Evolutionary conservation across 2,797 vertebrate genomes (phyloP).

Genomic region (Sitta carolinensis): DNA sequence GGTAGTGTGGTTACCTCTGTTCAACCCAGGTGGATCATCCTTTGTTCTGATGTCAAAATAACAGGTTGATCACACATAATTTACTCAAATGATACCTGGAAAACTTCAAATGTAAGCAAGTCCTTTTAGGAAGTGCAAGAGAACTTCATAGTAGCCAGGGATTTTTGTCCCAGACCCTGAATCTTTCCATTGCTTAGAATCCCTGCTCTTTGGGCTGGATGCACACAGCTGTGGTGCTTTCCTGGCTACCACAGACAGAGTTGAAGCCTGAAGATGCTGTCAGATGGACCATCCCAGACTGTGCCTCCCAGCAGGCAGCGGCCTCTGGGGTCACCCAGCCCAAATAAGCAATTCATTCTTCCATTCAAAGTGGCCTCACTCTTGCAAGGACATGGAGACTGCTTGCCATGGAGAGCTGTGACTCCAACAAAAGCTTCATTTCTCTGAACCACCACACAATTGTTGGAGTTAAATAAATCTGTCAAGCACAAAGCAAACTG

Average conservation of each 20-base stretch:
- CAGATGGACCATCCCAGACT: not conserved
- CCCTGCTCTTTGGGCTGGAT: not conserved
- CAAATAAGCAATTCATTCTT: conserved; percentile 7
- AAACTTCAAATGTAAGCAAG: not conserved
- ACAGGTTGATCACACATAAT: not conserved
- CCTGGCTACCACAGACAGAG: not conserved
- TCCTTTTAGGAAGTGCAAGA: not conserved
- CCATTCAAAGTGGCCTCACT: not conserved
- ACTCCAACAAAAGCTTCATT: conserved; percentile 34
- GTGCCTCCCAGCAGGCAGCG: not conserved
- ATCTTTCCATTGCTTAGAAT: not conserved
- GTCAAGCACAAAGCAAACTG: not conserved
- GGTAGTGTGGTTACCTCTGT: not conserved
- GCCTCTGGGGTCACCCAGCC: not conserved
- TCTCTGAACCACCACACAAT: not conserved
- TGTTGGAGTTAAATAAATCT: conserved; percentile 43
- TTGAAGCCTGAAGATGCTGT: not conserved
- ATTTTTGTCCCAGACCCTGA: not conserved
- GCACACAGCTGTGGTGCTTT: not conserved
- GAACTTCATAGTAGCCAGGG: not conserved
- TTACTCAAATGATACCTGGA: not conserved
- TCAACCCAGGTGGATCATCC: not conserved
- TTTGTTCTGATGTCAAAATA: not conserved
- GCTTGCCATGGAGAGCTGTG: not conserved
- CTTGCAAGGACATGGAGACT: not conserved